phyloP scores from a whole-genome alignment of 2,113 vertebrate genomes.

The Girardinichthys multiradiatus region DNA sequence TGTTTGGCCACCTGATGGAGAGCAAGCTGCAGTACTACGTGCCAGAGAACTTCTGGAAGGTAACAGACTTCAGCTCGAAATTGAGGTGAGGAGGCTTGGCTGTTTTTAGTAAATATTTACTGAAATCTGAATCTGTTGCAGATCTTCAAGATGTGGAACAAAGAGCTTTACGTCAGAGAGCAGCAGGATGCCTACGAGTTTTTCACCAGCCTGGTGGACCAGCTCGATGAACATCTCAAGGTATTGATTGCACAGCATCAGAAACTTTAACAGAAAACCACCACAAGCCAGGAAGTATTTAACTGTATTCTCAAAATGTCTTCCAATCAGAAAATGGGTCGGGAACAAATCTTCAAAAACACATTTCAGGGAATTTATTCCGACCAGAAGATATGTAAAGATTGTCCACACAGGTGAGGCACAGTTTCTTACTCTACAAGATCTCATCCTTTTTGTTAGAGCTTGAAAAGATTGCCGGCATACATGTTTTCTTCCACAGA shows the following conservation, averaged over 20 bases:
- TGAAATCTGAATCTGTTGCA: constrained; percentile 51
- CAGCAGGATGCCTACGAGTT: constrained; percentile 99
- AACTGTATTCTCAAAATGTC: not conserved
- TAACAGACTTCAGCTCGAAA: constrained; percentile 50
- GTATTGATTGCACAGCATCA: constrained; percentile 66
- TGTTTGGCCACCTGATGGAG: constrained; percentile 99
- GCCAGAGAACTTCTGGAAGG: constrained; percentile 99
- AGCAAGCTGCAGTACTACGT: constrained; percentile 98
- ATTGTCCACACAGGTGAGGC: constrained; percentile 94
- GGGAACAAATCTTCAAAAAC: constrained; percentile 99
- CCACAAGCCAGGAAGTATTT: not conserved
- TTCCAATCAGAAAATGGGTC: constrained; percentile 92
- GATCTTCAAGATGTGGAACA: constrained; percentile 99
- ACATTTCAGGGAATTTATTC: constrained; percentile 99
- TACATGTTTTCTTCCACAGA: constrained; percentile 63
- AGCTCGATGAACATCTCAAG: constrained; percentile 98
- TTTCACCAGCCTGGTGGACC: constrained; percentile 98
- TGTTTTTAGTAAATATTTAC: too few relatives aligned
- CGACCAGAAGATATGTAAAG: constrained; percentile 99
- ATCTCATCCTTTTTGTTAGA: not conserved
- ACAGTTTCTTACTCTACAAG: rapidly evolving
- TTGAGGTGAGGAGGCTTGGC: not conserved
- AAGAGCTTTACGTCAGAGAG: constrained; percentile 94
- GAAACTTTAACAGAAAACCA: not conserved
- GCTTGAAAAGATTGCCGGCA: not conserved